Evolutionary conservation across 2,113 vertebrate genomes (phyloP).

Genomic region (Dicerorhinus sumatrensis): DNA sequence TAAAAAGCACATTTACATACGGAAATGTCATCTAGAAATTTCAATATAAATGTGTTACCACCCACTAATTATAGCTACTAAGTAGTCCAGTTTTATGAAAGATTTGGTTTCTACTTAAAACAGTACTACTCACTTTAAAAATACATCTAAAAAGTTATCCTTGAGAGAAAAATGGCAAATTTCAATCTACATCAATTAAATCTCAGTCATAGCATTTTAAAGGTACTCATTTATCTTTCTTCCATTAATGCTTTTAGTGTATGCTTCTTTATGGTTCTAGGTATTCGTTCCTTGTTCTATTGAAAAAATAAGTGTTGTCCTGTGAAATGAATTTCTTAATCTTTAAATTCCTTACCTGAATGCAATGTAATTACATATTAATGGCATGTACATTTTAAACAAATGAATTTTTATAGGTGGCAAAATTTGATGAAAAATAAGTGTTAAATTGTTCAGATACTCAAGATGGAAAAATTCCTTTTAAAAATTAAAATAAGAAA

Average conservation of each 20-base stretch:
- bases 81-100: constrained; percentile 13
- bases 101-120: constrained; percentile 31
- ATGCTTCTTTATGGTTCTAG: not conserved
- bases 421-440: not conserved
- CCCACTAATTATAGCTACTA: constrained; percentile 26
- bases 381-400: not conserved
- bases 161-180: not conserved
- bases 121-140: not conserved
- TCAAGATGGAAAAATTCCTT: not conserved
- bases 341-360: not conserved
- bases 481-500: constrained; percentile 18
- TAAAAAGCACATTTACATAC: constrained; percentile 36
- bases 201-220: not conserved
- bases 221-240: not conserved
- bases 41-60: constrained; percentile 10
- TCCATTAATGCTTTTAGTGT: not conserved
- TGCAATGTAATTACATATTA: not conserved
- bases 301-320: not conserved
- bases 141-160: not conserved
- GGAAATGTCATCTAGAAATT: not conserved
- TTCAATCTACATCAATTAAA: not conserved
- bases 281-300: not conserved
- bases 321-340: constrained; percentile 6
- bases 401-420: not conserved
- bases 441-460: not conserved